A percentile compares a stretch with the other conserved stretches of the same genome.
These are phyloP conservation scores for Semaprochilodus insignis DNA, from an alignment of 2,797 vertebrate genomes.

Conservation along the genomic window DNA sequence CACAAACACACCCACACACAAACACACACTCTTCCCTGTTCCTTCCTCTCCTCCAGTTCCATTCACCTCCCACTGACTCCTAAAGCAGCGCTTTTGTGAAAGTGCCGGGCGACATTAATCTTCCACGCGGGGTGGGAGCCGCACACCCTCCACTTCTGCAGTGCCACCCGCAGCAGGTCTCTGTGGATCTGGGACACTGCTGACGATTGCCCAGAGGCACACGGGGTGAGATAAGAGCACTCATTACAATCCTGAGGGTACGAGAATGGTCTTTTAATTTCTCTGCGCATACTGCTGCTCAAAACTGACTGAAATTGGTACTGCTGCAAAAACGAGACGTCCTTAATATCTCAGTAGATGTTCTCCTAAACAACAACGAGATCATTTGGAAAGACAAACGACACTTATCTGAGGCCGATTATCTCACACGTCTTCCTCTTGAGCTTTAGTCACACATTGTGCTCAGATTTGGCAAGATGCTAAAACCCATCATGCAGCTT, in stretches of 20 bases:
- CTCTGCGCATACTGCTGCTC: background rate
- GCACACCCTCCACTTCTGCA: conserved; percentile 47
- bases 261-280: background rate
- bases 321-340: too few species aligned
- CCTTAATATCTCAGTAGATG: too few species aligned
- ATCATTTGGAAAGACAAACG: too few species aligned
- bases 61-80: conserved; percentile 54
- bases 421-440: too few species aligned
- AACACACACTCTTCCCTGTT: conserved; percentile 26
- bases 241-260: background rate
- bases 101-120: conserved; percentile 66
- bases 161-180: conserved; percentile 4
- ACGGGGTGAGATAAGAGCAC: background rate
- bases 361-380: too few species aligned
- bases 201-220: background rate
- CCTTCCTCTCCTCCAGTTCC: conserved; percentile 38
- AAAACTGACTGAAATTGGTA: background rate
- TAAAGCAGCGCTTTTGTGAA: conserved; percentile 51
- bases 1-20: conserved; percentile 31
- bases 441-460: too few species aligned
- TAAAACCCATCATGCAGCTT: too few species aligned
- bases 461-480: too few species aligned
- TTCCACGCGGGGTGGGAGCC: conserved; percentile 33
- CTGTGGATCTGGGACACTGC: conserved; percentile 16
- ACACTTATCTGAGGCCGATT: too few species aligned